Evolutionary conservation across 2,888 invertebrate genomes (phyloP).

Genomic region (Mythimna lalbum): DNA sequence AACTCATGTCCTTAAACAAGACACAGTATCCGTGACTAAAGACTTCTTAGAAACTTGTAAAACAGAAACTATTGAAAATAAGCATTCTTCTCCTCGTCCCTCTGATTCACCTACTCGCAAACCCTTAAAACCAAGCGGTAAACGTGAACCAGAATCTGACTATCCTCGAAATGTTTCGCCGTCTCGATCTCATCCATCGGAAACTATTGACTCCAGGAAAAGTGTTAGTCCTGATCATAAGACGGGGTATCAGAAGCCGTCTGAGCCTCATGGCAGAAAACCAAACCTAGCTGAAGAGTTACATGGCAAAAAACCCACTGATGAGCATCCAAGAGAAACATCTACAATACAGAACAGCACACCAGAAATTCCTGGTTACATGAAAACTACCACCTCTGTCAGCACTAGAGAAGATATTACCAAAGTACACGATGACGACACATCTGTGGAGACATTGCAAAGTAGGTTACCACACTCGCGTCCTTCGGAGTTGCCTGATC

Average conservation of each 20-base stretch:
- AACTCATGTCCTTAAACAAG: constrained; percentile 56
- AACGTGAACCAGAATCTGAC: constrained; percentile 11
- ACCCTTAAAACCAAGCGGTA: constrained; percentile 26
- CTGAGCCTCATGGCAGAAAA: constrained; percentile 18
- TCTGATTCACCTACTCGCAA: constrained; percentile 56
- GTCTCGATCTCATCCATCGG: constrained; percentile 23
- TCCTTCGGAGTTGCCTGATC: constrained; percentile 22
- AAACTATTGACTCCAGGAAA: constrained; percentile 22
- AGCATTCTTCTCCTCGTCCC: constrained; percentile 40
- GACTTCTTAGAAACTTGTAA: constrained; percentile 51
- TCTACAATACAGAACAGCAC: constrained; percentile 31
- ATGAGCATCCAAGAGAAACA: constrained; percentile 24
- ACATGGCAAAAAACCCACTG: constrained; percentile 10
- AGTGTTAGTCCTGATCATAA: constrained; percentile 54
- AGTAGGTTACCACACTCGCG: constrained; percentile 14
- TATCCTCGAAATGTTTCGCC: constrained; percentile 40
- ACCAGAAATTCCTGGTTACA: constrained; percentile 48
- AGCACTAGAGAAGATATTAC: constrained; percentile 50
- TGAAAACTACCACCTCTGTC: constrained; percentile 53
- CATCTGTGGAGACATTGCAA: constrained; percentile 22
- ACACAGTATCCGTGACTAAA: constrained; percentile 47
- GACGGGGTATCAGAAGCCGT: constrained; percentile 11
- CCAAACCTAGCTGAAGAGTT: constrained; percentile 2
- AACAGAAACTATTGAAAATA: constrained; percentile 50
- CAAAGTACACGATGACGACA: constrained; percentile 14